Percentiles rank a stretch among this genome's conserved stretches.
Conservation (phyloP, 2,797 vertebrate genomes). For the Rachycentron canadum region DNA sequence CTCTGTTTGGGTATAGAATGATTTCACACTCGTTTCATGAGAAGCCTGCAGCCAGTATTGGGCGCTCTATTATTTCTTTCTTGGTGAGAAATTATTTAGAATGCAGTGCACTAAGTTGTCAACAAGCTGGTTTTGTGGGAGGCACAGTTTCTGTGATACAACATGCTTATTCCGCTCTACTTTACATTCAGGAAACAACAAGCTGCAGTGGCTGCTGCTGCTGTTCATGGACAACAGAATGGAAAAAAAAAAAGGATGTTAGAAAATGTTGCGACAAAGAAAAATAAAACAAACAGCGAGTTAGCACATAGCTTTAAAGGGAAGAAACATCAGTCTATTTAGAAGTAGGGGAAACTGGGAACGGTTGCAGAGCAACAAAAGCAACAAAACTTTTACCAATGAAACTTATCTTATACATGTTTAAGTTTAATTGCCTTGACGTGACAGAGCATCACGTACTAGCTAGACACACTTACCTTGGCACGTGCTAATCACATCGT, state of each 20-base stretch:
- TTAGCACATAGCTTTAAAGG: neutral
- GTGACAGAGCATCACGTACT: no score
- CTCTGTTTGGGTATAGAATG: conserved; percentile 10
- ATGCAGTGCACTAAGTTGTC: conserved; percentile 23
- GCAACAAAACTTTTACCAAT: no score
- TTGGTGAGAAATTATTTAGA: conserved; percentile 45
- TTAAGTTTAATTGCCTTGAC: no score
- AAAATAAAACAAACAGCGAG: neutral
- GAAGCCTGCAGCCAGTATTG: conserved; percentile 3
- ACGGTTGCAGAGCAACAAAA: no score
- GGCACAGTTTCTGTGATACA: conserved; percentile 18
- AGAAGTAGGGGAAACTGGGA: neutral
- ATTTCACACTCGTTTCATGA: conserved; percentile 31
- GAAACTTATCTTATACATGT: no score
- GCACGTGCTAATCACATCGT: no score
- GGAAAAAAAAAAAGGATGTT: neutral
- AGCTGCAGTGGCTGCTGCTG: conserved; percentile 54
- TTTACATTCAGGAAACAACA: conserved; percentile 62
- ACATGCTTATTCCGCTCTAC: conserved; percentile 26
- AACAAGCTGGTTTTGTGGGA: conserved; percentile 40
- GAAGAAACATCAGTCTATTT: neutral
- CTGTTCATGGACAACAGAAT: neutral
- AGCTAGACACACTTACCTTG: no score
- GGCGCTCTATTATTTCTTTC: conserved; percentile 16
- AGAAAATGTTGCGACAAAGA: neutral